Conservation (phyloP, 1,140 invertebrate species). For the Acromyrmex echinatior region DNA sequence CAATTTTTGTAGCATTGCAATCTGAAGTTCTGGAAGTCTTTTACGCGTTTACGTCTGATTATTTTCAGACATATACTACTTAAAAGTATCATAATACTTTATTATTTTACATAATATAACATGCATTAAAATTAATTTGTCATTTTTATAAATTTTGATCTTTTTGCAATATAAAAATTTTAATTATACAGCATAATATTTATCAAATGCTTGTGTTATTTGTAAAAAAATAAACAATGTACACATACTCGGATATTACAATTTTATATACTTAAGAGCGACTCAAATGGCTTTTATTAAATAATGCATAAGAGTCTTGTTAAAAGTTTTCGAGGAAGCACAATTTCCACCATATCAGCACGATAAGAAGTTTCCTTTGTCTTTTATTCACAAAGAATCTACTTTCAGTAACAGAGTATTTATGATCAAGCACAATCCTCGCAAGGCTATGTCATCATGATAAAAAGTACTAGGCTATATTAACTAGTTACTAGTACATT, state of each 20-base stretch:
- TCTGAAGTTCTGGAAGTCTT: background rate
- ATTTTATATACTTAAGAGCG: background rate
- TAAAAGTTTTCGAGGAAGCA: constrained; percentile 9
- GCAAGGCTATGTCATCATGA: background rate
- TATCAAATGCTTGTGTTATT: background rate
- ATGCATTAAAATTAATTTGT: background rate
- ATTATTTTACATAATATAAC: background rate
- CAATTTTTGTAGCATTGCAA: constrained; percentile 15
- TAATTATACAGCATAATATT: background rate
- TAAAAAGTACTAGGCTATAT: background rate
- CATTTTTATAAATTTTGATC: background rate
- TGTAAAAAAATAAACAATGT: background rate
- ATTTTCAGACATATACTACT: constrained; percentile 9
- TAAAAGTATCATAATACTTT: background rate
- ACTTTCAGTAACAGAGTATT: constrained; percentile 14
- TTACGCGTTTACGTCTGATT: background rate
- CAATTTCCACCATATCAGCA: background rate
- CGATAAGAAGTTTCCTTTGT: constrained; percentile 4
- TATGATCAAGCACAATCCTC: background rate
- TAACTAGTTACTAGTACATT: background rate
- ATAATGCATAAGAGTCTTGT: background rate
- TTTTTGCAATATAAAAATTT: background rate
- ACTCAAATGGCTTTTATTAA: constrained; percentile 10
- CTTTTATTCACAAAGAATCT: constrained; percentile 19
- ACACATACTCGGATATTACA: background rate